phyloP scores from a whole-genome alignment of 1,140 invertebrate species.

The Drosophila arawakana region DNA sequence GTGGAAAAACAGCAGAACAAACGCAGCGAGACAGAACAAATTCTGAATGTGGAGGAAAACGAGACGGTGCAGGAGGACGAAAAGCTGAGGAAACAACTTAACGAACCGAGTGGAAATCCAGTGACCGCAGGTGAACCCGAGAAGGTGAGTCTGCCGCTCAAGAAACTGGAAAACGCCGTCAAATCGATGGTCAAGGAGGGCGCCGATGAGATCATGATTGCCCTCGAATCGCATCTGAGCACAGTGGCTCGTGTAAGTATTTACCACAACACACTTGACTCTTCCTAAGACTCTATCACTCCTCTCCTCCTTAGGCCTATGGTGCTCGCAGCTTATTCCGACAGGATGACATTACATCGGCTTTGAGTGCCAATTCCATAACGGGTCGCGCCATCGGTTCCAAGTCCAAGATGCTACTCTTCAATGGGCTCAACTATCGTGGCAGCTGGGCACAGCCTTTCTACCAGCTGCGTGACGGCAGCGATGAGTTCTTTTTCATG shows the following conservation, averaged over 20 bases:
- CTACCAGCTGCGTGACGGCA: slow-evolving; percentile 72
- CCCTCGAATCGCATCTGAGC: slow-evolving; percentile 86
- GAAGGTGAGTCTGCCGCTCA: slow-evolving; percentile 84
- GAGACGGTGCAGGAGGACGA: slow-evolving; percentile 84
- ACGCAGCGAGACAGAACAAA: slow-evolving; percentile 64
- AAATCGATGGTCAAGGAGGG: slow-evolving; percentile 85
- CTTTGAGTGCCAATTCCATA: slow-evolving; percentile 81
- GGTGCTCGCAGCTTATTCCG: slow-evolving; percentile 71
- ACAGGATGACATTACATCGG: slow-evolving; percentile 78
- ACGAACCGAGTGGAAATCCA: slow-evolving; percentile 9
- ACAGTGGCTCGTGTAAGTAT: slow-evolving; percentile 67
- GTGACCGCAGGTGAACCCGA: slow-evolving; percentile 77
- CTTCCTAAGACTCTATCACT: background rate
- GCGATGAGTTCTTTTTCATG: slow-evolving; percentile 86
- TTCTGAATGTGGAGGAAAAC: slow-evolving; percentile 78
- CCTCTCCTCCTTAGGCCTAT: slow-evolving; percentile 45
- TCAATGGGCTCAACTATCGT: slow-evolving; percentile 88
- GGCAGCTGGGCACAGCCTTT: slow-evolving; percentile 83
- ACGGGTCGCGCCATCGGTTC: slow-evolving; percentile 63
- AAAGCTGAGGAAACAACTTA: slow-evolving; percentile 65
- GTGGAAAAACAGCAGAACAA: slow-evolving; percentile 66
- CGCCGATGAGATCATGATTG: slow-evolving; percentile 87
- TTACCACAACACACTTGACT: background rate
- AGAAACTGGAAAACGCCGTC: slow-evolving; percentile 85
- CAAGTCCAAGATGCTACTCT: slow-evolving; percentile 86